A percentile compares a stretch with the other conserved stretches of the same genome.
Evolutionary conservation across 2,888 invertebrate genomes (phyloP).

Genomic region (Apocheima hispidaria): DNA sequence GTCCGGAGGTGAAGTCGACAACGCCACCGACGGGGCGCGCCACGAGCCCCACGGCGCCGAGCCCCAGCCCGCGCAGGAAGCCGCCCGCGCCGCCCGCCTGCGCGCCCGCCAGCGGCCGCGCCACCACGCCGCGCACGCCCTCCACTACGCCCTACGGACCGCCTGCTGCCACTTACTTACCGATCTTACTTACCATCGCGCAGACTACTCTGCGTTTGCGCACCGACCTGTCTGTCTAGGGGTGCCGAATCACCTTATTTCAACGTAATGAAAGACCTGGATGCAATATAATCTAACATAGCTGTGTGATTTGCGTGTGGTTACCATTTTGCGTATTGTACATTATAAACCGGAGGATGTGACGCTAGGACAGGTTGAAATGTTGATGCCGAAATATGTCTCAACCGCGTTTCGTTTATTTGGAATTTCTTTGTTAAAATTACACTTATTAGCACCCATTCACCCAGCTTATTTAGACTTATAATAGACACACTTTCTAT

Average conservation of each 20-base stretch:
- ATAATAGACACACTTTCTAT: no score
- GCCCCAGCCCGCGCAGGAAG: slow-evolving; percentile 67
- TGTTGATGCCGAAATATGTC: no score
- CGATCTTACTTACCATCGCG: not conserved
- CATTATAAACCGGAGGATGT: no score
- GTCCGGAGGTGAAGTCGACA: slow-evolving; percentile 73
- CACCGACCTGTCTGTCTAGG: not conserved
- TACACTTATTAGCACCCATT: no score
- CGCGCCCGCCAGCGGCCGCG: slow-evolving; percentile 68
- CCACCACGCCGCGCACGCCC: slow-evolving; percentile 68
- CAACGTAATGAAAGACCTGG: no score
- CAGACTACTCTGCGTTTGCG: not conserved
- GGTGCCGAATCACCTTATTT: not conserved
- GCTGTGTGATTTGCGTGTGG: no score
- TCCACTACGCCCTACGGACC: slow-evolving; percentile 68
- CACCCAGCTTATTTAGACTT: no score
- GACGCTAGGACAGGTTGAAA: no score
- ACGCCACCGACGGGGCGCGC: slow-evolving; percentile 72
- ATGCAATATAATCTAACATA: no score
- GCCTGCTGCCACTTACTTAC: slow-evolving; percentile 18
- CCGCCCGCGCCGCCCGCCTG: slow-evolving; percentile 66
- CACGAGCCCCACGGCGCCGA: slow-evolving; percentile 68
- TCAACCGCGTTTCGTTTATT: no score
- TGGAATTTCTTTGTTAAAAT: no score
- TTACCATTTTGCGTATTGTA: no score